phyloP scores from a whole-genome alignment of 2,888 invertebrate species.

The Ormia ochracea region DNA sequence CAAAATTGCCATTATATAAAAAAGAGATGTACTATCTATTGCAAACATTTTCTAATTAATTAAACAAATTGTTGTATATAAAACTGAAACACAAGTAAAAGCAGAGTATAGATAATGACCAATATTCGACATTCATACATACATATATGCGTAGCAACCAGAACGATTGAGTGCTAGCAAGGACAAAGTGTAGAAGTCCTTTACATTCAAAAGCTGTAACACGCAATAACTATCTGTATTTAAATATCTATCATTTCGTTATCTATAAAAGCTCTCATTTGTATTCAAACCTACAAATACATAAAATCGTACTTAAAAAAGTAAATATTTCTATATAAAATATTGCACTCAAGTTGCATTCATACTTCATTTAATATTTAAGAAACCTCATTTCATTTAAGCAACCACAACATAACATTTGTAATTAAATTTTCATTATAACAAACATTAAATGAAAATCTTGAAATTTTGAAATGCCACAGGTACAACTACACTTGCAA shows the following conservation, averaged over 20 bases:
- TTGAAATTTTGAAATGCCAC: conserved; percentile 40
- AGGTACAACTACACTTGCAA: conserved; percentile 12
- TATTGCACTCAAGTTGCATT: conserved; percentile 7
- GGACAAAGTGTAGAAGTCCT: background rate
- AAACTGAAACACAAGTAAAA: conserved; percentile 30
- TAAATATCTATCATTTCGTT: conserved; percentile 40
- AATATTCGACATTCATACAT: background rate
- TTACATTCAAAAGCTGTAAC: conserved; percentile 24
- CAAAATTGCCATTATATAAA: background rate
- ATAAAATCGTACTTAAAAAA: background rate
- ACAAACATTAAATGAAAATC: conserved; percentile 49
- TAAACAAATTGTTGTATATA: conserved; percentile 54
- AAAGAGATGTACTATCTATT: conserved; percentile 14
- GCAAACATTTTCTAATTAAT: conserved; percentile 58
- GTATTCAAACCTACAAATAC: background rate
- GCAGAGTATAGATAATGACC: background rate
- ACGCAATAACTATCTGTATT: conserved; percentile 53
- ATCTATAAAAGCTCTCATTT: conserved; percentile 7
- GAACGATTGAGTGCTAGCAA: background rate
- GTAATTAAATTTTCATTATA: conserved; percentile 68
- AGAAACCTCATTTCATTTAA: conserved; percentile 65
- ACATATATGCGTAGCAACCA: background rate
- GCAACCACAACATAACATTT: conserved; percentile 65
- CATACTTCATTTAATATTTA: conserved; percentile 38
- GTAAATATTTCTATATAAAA: background rate